phyloP scores from a whole-genome alignment of 2,888 invertebrate genomes.

The Lottia scabra region DNA sequence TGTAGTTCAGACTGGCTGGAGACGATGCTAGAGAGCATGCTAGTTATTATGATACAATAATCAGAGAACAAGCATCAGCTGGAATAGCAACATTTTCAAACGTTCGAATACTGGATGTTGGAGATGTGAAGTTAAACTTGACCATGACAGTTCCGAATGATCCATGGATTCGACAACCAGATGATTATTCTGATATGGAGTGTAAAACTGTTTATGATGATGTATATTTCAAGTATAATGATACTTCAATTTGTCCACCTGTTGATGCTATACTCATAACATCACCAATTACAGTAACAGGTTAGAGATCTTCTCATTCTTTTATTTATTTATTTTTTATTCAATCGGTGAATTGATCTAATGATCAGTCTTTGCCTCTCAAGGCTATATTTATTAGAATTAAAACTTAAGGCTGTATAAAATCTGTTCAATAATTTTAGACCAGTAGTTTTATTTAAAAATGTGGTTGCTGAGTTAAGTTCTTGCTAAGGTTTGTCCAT shows the following conservation, averaged over 20 bases:
- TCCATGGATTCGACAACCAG: constrained; percentile 38
- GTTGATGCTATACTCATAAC: constrained; percentile 24
- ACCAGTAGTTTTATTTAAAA: too few relatives aligned
- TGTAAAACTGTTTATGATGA: constrained; percentile 18
- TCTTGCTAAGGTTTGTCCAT: too few relatives aligned
- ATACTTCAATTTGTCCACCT: constrained; percentile 21
- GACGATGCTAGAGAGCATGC: constrained; percentile 22
- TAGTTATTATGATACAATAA: constrained; percentile 29
- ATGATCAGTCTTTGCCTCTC: too few relatives aligned
- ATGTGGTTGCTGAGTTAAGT: too few relatives aligned
- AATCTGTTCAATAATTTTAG: too few relatives aligned
- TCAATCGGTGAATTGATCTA: too few relatives aligned
- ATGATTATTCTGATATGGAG: constrained; percentile 31
- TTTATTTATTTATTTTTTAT: too few relatives aligned
- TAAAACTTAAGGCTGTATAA: too few relatives aligned
- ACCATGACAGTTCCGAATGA: constrained; percentile 37
- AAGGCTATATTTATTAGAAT: too few relatives aligned
- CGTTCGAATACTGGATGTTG: constrained; percentile 36
- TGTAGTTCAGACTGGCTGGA: constrained; percentile 37
- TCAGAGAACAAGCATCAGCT: constrained; percentile 28
- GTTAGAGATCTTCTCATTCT: constrained; percentile 18
- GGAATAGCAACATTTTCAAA: constrained; percentile 33
- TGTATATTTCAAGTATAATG: constrained; percentile 14
- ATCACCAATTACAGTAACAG: constrained; percentile 29
- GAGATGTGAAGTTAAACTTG: constrained; percentile 31